Evolutionary conservation across 2,113 vertebrate species (phyloP), one percentile per base, ranked within the genome.

Genomic region (Xerus inauris): DNA sequence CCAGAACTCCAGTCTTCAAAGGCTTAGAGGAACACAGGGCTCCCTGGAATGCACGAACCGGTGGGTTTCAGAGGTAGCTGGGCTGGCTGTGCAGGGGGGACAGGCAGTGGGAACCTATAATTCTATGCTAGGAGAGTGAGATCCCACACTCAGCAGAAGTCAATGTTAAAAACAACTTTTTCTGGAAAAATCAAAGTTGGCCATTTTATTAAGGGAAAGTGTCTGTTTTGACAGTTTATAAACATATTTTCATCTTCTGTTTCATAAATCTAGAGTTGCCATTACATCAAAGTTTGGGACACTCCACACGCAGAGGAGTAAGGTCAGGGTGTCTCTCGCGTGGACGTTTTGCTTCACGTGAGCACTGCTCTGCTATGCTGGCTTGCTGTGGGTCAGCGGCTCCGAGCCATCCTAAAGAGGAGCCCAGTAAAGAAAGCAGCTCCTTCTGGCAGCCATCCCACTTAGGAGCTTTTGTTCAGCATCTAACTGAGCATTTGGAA

Each of bases 201-300:
- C 57, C 59, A 82, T 35, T 90, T 76, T 69, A 91, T 81, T 93
- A 73, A 54, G 79, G 77, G 72, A 45, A 94, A 94, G 69, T 47
- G 28, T 42, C 93, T 86, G 76, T 80, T 94, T 94, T 85, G 81
- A 35, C 51, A 49, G 71, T 87, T 94, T 92, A 89, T 73, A 89
- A 83, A 79, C 45, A 77, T 28, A 89, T 28, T 40, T 91, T 92
- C 8, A 19, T 67, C 49, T 89, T 86, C 40, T 30, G 85, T 45
- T 94, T 91, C 79, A 57, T 57, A 86, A 86, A 89, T 47, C 30
- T n/a, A 12, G 77, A 54, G 13, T 40, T 79, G 77, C 35, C 40
- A 24, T n/a, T 20, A 42, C 42, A 67, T 40, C 67, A 8, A 65
- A 65, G 76, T 32, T 62, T 42, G 19, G 92, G 51, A 57, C 30